Evolutionary conservation across 2,888 invertebrate species (phyloP).

Genomic region (Rhagonycha fulva): DNA sequence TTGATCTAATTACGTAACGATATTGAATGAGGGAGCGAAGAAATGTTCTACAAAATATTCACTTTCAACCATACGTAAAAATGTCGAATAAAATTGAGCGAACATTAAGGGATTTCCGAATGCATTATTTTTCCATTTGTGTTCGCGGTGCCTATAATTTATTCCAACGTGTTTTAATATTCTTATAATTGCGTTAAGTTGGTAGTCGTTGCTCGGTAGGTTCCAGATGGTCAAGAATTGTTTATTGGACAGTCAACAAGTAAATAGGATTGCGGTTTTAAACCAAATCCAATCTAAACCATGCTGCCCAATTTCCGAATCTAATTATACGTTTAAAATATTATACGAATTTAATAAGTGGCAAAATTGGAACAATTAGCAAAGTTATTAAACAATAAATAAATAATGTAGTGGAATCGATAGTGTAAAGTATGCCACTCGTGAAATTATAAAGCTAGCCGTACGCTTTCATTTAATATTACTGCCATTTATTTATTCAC

Average conservation of each 20-base stretch:
- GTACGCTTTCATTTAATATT: not conserved
- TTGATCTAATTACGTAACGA: conserved; percentile 37
- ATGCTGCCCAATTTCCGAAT: not conserved
- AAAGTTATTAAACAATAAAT: not conserved
- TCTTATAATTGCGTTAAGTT: not conserved
- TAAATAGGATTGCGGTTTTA: not conserved
- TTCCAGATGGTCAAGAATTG: conserved; percentile 9
- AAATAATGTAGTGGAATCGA: not conserved
- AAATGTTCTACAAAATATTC: conserved; percentile 15
- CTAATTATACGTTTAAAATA: conserved; percentile 1
- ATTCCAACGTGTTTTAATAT: not conserved
- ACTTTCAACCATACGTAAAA: not conserved
- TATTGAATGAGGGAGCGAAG: conserved; percentile 1
- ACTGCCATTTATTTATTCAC: not conserved
- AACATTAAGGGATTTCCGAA: not conserved
- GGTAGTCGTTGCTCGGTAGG: not conserved
- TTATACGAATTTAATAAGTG: conserved; percentile 1
- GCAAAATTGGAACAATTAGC: not conserved
- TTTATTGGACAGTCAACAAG: conserved; percentile 12
- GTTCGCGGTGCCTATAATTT: not conserved
- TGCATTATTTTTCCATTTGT: not conserved
- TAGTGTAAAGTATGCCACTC: not conserved
- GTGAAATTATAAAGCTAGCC: not conserved
- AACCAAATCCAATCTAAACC: conserved; percentile 5
- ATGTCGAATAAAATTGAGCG: not conserved